Conservation (phyloP, 2,797 vertebrate genomes). For the Chaenodraco wilsoni region DNA sequence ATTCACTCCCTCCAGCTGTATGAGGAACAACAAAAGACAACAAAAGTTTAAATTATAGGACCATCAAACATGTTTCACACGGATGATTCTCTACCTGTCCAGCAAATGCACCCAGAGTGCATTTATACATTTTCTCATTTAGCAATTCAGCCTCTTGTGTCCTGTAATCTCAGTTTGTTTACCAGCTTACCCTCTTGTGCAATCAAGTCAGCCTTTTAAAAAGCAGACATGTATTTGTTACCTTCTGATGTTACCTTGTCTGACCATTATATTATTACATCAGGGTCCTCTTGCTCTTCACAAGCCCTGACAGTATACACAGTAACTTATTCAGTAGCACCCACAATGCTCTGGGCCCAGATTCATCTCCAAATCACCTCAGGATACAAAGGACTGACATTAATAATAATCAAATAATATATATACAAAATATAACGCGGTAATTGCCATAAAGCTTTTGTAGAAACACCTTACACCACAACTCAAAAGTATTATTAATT, state of each 20-base stretch:
- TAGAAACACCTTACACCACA: neutral
- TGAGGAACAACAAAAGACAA: neutral
- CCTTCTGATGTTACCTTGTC: neutral
- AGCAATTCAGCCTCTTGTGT: neutral
- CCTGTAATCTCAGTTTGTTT: neutral
- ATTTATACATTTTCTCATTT: neutral
- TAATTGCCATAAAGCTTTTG: neutral
- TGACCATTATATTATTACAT: neutral
- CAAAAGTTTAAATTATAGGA: neutral
- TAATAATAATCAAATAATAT: neutral
- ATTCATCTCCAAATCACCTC: conserved; percentile 1
- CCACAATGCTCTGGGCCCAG: neutral
- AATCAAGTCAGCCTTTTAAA: conserved; percentile 14
- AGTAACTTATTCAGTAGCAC: neutral
- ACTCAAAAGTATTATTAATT: too few relatives aligned
- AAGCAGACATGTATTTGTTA: conserved; percentile 2
- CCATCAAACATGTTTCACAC: neutral
- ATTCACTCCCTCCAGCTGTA: conserved; percentile 94
- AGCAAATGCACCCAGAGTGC: conserved; percentile 3
- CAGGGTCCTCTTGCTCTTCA: neutral
- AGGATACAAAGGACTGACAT: neutral
- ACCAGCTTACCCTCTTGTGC: neutral
- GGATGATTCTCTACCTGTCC: conserved; percentile 16
- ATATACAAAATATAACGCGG: neutral
- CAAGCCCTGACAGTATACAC: neutral